Evolutionary conservation across 2,888 invertebrate genomes (phyloP).

Genomic region (Diachrysia chrysitis): DNA sequence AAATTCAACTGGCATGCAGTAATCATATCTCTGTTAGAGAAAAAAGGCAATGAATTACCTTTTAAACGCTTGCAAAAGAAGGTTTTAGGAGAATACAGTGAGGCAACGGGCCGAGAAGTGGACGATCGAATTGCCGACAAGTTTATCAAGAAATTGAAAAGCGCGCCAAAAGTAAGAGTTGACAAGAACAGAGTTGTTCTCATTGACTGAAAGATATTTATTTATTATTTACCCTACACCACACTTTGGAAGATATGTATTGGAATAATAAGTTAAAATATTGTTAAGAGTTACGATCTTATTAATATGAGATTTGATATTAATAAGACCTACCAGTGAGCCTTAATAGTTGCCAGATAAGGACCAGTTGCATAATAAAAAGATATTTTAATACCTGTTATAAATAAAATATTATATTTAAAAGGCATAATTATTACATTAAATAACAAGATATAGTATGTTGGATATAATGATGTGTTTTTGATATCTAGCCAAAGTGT

Average conservation of each 20-base stretch:
- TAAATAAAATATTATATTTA: not conserved
- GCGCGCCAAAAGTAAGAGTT: conserved; percentile 90
- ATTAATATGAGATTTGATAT: conserved; percentile 19
- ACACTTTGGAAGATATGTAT: conserved; percentile 42
- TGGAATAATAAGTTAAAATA: conserved; percentile 19
- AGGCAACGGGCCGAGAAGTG: conserved; percentile 84
- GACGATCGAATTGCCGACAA: conserved; percentile 91
- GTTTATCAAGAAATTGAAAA: conserved; percentile 92
- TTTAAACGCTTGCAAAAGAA: conserved; percentile 94
- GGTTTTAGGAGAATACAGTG: conserved; percentile 91
- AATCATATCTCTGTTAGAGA: conserved; percentile 84
- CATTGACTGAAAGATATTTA: conserved; percentile 63
- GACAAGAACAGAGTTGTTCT: conserved; percentile 90
- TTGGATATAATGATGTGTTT: not conserved
- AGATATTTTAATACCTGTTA: conserved; percentile 11
- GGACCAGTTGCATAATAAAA: conserved; percentile 12
- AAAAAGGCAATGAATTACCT: conserved; percentile 90
- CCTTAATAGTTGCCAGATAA: not conserved
- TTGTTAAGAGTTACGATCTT: conserved; percentile 23
- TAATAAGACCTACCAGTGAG: conserved; percentile 20
- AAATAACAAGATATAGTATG: not conserved
- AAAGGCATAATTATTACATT: not conserved
- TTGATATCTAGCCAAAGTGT: conserved; percentile 45
- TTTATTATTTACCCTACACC: conserved; percentile 28
- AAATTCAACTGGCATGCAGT: conserved; percentile 87